A percentile compares a stretch with the other conserved stretches of the same genome.
Evolutionary conservation across 2,888 invertebrate genomes (phyloP).

Genomic region (Augiades crinisus): DNA sequence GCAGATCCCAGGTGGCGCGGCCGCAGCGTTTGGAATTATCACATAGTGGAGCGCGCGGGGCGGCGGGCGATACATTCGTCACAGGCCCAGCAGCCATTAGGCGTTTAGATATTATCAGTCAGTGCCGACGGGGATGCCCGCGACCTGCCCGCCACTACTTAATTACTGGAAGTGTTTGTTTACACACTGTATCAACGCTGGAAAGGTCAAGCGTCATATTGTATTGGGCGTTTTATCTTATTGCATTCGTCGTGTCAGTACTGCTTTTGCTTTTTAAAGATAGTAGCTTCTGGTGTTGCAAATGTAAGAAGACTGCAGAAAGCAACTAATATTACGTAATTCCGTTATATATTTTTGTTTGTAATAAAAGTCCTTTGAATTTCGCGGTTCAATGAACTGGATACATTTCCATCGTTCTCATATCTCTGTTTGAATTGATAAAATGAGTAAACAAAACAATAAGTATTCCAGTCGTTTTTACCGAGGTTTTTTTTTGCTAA

Average conservation of each 20-base stretch:
- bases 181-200: constrained; percentile 34
- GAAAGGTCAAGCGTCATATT: not conserved
- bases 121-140: constrained; percentile 72
- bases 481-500: not conserved
- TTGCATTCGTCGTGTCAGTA: no score
- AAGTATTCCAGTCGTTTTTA: not conserved
- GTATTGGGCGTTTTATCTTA: not conserved
- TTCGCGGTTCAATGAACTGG: no score
- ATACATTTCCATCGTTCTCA: no score
- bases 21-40: constrained; percentile 82
- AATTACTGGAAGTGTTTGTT: constrained; percentile 78
- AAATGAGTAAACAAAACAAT: no score
- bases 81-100: constrained; percentile 82
- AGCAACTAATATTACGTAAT: no score
- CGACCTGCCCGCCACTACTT: constrained; percentile 72
- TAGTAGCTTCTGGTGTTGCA: no score
- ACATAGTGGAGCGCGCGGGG: constrained; percentile 75
- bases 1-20: constrained; percentile 79
- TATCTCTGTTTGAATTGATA: no score
- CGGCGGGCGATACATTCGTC: constrained; percentile 76
- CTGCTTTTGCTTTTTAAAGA: no score
- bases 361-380: no score
- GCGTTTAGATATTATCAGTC: constrained; percentile 82
- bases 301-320: no score
- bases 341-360: no score